Evolutionary conservation across 2,797 vertebrate species (phyloP).

Genomic region (Orientallactaga sibirica): DNA sequence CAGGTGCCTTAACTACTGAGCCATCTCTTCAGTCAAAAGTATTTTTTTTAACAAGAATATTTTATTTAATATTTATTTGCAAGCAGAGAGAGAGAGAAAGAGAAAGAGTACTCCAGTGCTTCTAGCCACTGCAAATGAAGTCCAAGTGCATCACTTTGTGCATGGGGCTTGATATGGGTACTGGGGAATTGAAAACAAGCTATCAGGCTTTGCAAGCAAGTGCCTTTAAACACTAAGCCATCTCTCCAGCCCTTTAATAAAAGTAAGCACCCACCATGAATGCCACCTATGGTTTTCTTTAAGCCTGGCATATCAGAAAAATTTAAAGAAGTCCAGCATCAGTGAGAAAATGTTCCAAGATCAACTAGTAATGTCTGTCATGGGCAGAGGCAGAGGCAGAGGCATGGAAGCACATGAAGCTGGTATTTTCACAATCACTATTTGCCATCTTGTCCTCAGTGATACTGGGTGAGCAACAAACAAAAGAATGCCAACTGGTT

Average conservation of each 20-base stretch:
- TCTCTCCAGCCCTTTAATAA: background rate
- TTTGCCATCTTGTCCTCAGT: background rate
- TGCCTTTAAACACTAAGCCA: too few relatives aligned
- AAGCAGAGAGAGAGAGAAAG: too few relatives aligned
- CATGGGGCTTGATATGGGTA: too few relatives aligned
- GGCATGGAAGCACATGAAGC: background rate
- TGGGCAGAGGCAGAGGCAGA: background rate
- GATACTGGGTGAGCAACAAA: background rate
- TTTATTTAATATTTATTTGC: too few relatives aligned
- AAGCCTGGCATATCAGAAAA: background rate
- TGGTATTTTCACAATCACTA: background rate
- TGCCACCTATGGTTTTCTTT: background rate
- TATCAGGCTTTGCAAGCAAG: too few relatives aligned
- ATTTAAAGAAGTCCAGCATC: constrained; percentile 17
- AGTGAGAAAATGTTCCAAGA: background rate
- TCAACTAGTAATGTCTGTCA: background rate
- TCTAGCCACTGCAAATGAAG: too few relatives aligned
- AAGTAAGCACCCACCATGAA: background rate
- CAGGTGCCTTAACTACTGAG: too few relatives aligned
- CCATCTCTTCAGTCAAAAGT: too few relatives aligned
- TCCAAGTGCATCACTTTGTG: too few relatives aligned
- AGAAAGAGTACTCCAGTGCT: too few relatives aligned
- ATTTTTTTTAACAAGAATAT: too few relatives aligned
- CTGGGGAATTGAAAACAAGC: too few relatives aligned
- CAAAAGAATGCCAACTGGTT: background rate